A percentile compares a stretch with the other conserved stretches of the same genome.
These are phyloP conservation scores for Yponomeuta plumbellus DNA, from an alignment of 2,888 invertebrate genomes.

Conservation along the genomic window DNA sequence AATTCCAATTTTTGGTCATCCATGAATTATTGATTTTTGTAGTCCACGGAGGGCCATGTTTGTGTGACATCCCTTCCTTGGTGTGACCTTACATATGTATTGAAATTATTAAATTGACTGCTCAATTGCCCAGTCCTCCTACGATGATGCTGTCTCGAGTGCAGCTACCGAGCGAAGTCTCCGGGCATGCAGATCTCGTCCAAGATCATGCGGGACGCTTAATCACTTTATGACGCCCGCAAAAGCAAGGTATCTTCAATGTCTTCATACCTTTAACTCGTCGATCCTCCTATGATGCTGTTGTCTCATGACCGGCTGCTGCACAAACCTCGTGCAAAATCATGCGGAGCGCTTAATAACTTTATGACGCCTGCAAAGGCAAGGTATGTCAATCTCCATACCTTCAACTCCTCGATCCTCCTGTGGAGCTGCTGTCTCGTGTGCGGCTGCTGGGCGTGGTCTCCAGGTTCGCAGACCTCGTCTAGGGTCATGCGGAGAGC, in stretches of 20 bases:
- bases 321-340: slow-evolving; percentile 78
- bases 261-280: slow-evolving; percentile 53
- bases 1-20: no score
- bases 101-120: slow-evolving; percentile 30
- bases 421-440: slow-evolving; percentile 65
- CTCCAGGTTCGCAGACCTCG: slow-evolving; percentile 77
- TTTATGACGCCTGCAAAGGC: no score
- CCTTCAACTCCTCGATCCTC: slow-evolving; percentile 68
- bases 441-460: slow-evolving; percentile 75
- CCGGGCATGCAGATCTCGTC: slow-evolving; percentile 78
- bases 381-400: slow-evolving; percentile 28
- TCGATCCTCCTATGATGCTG: slow-evolving; percentile 66
- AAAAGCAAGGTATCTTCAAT: no score
- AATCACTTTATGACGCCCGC: no score
- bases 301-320: slow-evolving; percentile 69
- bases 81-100: no score
- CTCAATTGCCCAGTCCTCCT: slow-evolving; percentile 66
- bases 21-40: no score
- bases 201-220: slow-evolving; percentile 74
- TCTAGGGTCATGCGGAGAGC: slow-evolving; percentile 77
- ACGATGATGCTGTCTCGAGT: slow-evolving; percentile 63
- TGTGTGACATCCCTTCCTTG: no score
- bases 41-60: no score
- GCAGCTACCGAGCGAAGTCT: slow-evolving; percentile 75
- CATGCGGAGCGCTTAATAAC: slow-evolving; percentile 64